Evolutionary conservation across 2,797 vertebrate species (phyloP), one percentile per base, ranked within the genome.

Genomic region (Acrossocheilus fasciatus): DNA sequence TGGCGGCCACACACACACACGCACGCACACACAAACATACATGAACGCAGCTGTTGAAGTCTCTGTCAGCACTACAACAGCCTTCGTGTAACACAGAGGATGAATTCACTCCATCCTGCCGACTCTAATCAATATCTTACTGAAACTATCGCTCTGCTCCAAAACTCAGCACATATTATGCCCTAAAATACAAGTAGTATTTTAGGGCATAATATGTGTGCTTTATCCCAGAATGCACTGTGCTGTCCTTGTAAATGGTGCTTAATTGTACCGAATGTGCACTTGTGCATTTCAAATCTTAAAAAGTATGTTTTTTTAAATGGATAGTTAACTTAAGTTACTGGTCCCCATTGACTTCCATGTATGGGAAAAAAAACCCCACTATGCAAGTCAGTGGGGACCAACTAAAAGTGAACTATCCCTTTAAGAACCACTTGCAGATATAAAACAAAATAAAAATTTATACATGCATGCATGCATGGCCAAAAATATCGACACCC

Each of bases 31-130:
- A 81, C 62, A 81, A 26, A 62, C 78, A 79, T 23, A 83, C 78
- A 84, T 39, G 81, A 14, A 39, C 85, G 74, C 82, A 86, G 84
- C 78, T 86, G 78, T 26, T 74, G 69, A 64, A 81, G 73, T 76
- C 70, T 69, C 50, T 81, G 75, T 87, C 85, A 82, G 26, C 12
- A 10, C 77, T 73, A 78, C n/a, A 47, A 70, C 66, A 86, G 87
- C 83, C 9, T 86, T 66, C 9, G 15, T 52, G 43, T 66, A 62
- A 39, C 18, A 86, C 12, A 81, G 41, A 74, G 23, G 41, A 80
- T 79, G 10, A 86, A 74, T 66, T 79, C 66, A 85, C 68, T 66
- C 59, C 70, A 47, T 18, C 74, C 74, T 34, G 64, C 43, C 39
- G 15, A 57, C 64, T 79, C 41, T 1, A 57, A 81, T 74, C 45